Conservation (phyloP, 2,113 vertebrate genomes). For the Tyrannus savana region DNA sequence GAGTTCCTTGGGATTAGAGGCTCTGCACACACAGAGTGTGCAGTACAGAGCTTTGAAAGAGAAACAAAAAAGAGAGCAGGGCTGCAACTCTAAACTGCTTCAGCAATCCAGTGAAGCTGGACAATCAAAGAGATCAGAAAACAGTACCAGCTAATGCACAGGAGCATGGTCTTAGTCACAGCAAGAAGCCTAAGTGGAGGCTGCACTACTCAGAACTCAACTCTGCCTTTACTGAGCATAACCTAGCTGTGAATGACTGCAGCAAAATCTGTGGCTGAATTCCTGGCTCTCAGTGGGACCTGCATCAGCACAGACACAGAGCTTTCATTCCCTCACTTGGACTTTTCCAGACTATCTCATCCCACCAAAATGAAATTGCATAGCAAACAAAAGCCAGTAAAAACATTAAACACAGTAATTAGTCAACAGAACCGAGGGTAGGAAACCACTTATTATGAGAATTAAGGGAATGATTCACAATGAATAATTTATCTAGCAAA, state of each 20-base stretch:
- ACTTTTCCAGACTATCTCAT: slow-evolving; percentile 8
- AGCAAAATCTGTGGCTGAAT: not conserved
- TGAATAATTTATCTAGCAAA: slow-evolving; percentile 57
- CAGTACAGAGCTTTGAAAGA: not conserved
- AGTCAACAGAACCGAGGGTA: slow-evolving; percentile 31
- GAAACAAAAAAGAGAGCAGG: not conserved
- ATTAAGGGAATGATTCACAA: slow-evolving; percentile 53
- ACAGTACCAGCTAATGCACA: not conserved
- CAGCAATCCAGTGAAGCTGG: not conserved
- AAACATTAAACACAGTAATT: slow-evolving; percentile 51
- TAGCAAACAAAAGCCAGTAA: slow-evolving; percentile 46
- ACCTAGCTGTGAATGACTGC: not conserved
- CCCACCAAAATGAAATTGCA: slow-evolving; percentile 22
- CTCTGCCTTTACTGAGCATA: not conserved
- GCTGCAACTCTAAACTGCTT: not conserved
- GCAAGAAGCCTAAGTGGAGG: not conserved
- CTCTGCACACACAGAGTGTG: fast-evolving
- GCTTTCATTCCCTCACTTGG: not conserved
- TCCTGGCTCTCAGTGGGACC: not conserved
- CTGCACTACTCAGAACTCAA: not conserved
- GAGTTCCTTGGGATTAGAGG: not conserved
- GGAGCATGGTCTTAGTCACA: not conserved
- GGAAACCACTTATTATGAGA: slow-evolving; percentile 56
- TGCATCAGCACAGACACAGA: not conserved
- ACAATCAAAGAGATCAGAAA: not conserved